Evolutionary conservation across 2,797 vertebrate genomes (phyloP).

Genomic region (Sebastes wilsoni): DNA sequence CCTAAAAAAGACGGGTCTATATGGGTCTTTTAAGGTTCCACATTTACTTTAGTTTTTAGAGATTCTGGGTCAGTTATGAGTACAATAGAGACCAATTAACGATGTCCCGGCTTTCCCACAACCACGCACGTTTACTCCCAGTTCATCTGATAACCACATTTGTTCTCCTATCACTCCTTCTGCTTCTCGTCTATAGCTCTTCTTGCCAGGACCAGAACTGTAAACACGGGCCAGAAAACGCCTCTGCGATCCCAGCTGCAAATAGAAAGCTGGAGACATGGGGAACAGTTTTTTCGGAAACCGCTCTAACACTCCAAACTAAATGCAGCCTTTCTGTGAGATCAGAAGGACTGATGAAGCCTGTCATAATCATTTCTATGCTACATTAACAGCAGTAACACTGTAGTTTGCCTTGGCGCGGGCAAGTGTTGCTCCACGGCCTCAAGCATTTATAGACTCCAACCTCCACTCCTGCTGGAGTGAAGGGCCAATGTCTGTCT

Average conservation of each 20-base stretch:
- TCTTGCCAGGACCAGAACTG: conserved; percentile 35
- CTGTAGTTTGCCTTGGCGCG: conserved; percentile 69
- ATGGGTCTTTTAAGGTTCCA: background rate
- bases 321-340: conserved; percentile 66
- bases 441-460: conserved; percentile 47
- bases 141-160: conserved; percentile 25
- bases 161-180: conserved; percentile 32
- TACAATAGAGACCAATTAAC: background rate
- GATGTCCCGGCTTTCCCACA: background rate
- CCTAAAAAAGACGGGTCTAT: too few relatives aligned
- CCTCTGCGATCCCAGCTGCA: conserved; percentile 54
- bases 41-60: background rate
- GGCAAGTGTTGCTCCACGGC: conserved; percentile 48
- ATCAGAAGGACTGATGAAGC: conserved; percentile 73
- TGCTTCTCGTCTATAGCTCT: conserved; percentile 13
- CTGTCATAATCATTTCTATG: conserved; percentile 77
- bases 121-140: conserved; percentile 2
- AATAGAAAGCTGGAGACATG: conserved; percentile 65
- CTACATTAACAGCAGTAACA: conserved; percentile 71
- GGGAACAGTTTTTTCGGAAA: conserved; percentile 42
- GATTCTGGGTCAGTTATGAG: background rate
- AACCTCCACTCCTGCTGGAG: conserved; percentile 32
- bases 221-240: conserved; percentile 52
- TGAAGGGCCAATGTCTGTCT: conserved; percentile 46
- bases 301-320: conserved; percentile 39